Evolutionary conservation across 1,140 invertebrate species (phyloP), one percentile per base, ranked within the genome.

Genomic region (Zaprionus ornatus): DNA sequence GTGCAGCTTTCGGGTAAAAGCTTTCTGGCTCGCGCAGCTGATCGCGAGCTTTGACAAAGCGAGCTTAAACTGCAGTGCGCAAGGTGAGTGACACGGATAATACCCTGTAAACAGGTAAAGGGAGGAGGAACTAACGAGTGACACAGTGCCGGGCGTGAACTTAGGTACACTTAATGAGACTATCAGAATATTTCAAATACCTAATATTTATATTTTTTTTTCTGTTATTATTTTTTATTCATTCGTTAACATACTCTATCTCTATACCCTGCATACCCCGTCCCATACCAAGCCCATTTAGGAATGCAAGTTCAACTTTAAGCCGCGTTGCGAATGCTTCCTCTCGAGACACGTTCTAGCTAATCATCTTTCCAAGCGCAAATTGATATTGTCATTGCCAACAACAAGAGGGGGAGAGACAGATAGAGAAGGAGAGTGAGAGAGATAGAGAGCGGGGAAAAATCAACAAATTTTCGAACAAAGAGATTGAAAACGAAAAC

Each of bases 31-130:
- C 1, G 3, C 12, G 2, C 73, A 75, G 60, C 67, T 64, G 73
- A 75, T 75, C 54, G 60, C 35, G 45, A 75, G 67, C 73, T 75
- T 75, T 71, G 56, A 63, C 23, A 42, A 55, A 29, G 27, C 48
- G 57, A 69, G 72, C 72, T 74, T 69, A 25, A 56, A 48, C 15
- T 74, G 65, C 66, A 69, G 45, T 62, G 29, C 12, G 35, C n/a
- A 17, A 42, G 37, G 13, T 50, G 23, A 42, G 48, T 37, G 32
- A 13, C 15, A 45, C 21, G 23, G 2, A 0, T 23, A 15, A 65
- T 42, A 35, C 35, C 3, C 52, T 65, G n/a, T 32, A 17, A n/a
- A 13, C 12, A 1, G 19, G 3, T n/a, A 13, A 21, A 3, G 40
- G 3, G 9, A 21, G 4, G 1, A 3, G n/a, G 40, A 42, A 42